A percentile compares a stretch with the other conserved stretches of the same genome.
Conservation (phyloP, 1,140 invertebrate species). For the Andricus grossulariae region DNA sequence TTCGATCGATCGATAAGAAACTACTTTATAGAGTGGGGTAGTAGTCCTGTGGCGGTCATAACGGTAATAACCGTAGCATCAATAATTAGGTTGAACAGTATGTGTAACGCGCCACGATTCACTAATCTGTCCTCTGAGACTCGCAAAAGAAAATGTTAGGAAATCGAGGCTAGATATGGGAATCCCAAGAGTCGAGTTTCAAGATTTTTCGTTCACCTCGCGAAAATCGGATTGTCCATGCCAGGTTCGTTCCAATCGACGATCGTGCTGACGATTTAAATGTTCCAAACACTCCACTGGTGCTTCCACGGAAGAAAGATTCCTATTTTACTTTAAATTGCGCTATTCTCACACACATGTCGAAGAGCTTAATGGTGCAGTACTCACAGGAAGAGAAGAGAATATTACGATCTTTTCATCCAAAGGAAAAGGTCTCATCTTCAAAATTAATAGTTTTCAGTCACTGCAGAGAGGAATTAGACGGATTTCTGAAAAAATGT, state of each 20-base stretch:
- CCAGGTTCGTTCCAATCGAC: slow-evolving; percentile 9
- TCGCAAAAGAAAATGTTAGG: slow-evolving; percentile 58
- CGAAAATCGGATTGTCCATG: slow-evolving; percentile 18
- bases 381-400: neutral
- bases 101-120: slow-evolving; percentile 53
- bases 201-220: neutral
- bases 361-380: neutral
- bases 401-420: neutral
- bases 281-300: neutral
- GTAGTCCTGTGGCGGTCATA: slow-evolving; percentile 56
- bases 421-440: too few species aligned
- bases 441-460: too few species aligned
- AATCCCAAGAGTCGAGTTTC: slow-evolving; percentile 55
- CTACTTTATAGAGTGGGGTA: slow-evolving; percentile 60
- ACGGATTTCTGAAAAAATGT: too few species aligned
- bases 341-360: neutral
- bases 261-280: slow-evolving; percentile 32
- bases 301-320: neutral
- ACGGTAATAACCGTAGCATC: slow-evolving; percentile 68
- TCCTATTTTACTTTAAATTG: slow-evolving; percentile 4
- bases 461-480: too few species aligned
- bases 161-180: slow-evolving; percentile 51
- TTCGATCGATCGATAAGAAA: slow-evolving; percentile 61
- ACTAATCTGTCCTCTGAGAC: slow-evolving; percentile 56
- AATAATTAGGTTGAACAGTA: slow-evolving; percentile 62